Base-by-base conservation (phyloP, 2,888 invertebrate genomes). In the Catocala nupta region DNA sequence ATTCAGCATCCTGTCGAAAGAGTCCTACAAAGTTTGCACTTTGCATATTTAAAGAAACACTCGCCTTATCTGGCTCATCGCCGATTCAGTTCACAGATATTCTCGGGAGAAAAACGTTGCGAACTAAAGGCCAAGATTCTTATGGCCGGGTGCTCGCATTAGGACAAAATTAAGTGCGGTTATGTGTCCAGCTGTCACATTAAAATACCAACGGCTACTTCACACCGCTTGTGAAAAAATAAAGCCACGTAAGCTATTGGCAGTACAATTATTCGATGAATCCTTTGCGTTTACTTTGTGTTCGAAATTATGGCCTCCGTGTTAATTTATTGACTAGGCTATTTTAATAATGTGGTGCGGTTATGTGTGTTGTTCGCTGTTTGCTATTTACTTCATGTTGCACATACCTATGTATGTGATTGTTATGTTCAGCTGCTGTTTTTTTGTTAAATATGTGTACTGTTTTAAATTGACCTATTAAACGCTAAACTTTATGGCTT, bases 151-250 rank as follows among this genome's bases (percentile, higher is more conserved):
- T 82, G 84, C 82, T 87, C 91, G 88, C 90, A 91, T 94, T 92
- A 93, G 93, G 91, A 88, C 90, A 89, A 92, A 92, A 93, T 93
- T 93, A 93, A 94, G 94, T 94, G 93, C 90, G 83, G 90, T 93
- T 92, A 92, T 93, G 89, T 93, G 93, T 92, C 86, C 86, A 76
- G 75, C 80, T 90, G 92, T 90, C 92, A 91, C 92, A 90, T 93
- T 94, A 93, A 94, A 93, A 93, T 93, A 86, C 92, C 90, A 83
- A 81, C 73, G 86, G 88, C 89, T 89, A 88, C 90, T 87, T 88
- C 86, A 87, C 87, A 85, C 84, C 81, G 86, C 82, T 63, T 72
- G 73, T 75, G 82, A 82, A 85, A 88, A 90, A 90, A 90, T 88
- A 89, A 88, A 86, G 77, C 75, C 73, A 77, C 75, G 80, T 81